Evolutionary conservation across 2,888 invertebrate species (phyloP).

Genomic region (Tetragnatha montana): DNA sequence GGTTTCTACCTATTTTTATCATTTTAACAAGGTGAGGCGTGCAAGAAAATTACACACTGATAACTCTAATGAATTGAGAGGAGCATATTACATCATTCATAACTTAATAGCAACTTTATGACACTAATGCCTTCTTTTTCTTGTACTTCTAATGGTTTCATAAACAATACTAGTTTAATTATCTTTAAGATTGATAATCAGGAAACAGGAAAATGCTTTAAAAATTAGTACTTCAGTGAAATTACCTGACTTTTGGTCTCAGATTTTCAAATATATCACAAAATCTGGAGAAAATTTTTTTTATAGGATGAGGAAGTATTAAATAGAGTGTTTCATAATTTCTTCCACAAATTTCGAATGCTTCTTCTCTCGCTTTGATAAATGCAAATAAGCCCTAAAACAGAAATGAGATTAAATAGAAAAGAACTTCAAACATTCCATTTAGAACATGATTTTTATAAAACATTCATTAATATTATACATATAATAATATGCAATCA

Average conservation of each 20-base stretch:
- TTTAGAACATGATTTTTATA: not conserved
- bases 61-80: not conserved
- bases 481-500: conserved; percentile 3
- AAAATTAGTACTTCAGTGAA: no score
- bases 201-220: no score
- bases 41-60: no score
- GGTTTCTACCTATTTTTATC: no score
- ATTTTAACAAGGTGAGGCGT: no score
- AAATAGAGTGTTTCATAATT: conserved; percentile 73
- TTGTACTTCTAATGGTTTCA: not conserved
- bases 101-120: no score
- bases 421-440: not conserved
- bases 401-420: conserved; percentile 27
- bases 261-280: conserved; percentile 82
- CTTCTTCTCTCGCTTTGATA: conserved; percentile 81
- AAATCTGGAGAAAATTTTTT: conserved; percentile 85
- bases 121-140: no score
- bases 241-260: conserved; percentile 33
- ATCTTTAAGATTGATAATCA: not conserved
- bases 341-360: conserved; percentile 77
- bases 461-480: not conserved
- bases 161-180: not conserved
- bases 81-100: not conserved
- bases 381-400: conserved; percentile 83
- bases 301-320: conserved; percentile 86